A percentile compares a stretch with the other conserved stretches of the same genome.
phyloP scores from a whole-genome alignment of 2,113 vertebrate species.

The Sinocyclocheilus anophthalmus region DNA sequence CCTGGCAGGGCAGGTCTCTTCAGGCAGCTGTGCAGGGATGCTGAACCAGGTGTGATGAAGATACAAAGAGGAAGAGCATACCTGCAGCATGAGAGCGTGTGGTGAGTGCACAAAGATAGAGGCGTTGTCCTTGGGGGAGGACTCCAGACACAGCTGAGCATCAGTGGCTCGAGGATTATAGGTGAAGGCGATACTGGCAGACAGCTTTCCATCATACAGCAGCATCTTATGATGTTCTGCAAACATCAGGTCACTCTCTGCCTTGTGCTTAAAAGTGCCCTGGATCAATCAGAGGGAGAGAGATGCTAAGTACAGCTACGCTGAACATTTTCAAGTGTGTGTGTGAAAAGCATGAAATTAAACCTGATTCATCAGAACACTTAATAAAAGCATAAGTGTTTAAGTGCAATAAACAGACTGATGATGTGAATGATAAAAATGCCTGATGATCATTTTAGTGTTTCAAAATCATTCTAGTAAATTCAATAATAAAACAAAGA shows the following conservation, averaged over 20 bases:
- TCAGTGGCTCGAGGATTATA: slow-evolving; percentile 97
- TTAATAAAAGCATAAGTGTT: slow-evolving; percentile 10
- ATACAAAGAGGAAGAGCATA: slow-evolving; percentile 61
- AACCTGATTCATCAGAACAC: background rate
- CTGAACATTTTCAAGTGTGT: background rate
- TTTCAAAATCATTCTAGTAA: background rate
- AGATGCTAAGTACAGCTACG: background rate
- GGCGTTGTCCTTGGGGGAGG: slow-evolving; percentile 92
- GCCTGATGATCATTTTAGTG: background rate
- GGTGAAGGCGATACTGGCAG: slow-evolving; percentile 88
- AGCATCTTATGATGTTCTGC: slow-evolving; percentile 93
- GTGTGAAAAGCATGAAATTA: background rate
- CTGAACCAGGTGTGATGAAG: background rate
- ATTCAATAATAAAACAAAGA: background rate
- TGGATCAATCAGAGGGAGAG: slow-evolving; percentile 59
- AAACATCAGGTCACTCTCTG: slow-evolving; percentile 95
- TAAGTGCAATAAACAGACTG: background rate
- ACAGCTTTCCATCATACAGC: slow-evolving; percentile 93
- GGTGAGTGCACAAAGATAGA: slow-evolving; percentile 98
- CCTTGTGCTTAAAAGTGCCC: slow-evolving; percentile 97
- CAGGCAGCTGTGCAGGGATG: background rate
- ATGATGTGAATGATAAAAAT: background rate
- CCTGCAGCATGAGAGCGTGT: slow-evolving; percentile 99
- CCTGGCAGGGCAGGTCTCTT: slow-evolving; percentile 10
- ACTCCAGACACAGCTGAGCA: slow-evolving; percentile 96